Evolutionary conservation across 1,140 invertebrate genomes (phyloP).

Genomic region (Camponotus vicinus): DNA sequence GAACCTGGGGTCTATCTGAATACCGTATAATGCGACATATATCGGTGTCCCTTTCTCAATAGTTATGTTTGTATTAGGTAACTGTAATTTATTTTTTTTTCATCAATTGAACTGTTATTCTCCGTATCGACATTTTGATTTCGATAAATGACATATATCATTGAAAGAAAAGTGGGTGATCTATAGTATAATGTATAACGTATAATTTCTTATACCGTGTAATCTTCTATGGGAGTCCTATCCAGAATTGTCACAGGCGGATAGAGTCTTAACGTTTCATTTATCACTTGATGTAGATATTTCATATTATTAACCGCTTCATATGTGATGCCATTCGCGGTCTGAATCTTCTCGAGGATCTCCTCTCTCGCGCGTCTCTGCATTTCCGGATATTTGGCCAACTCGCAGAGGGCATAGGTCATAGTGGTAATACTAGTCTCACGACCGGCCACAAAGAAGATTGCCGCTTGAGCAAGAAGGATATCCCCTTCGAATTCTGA

Average conservation of each 20-base stretch:
- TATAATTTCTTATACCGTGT: slow-evolving; percentile 66
- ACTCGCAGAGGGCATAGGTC: slow-evolving; percentile 78
- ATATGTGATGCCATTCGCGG: slow-evolving; percentile 68
- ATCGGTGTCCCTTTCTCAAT: slow-evolving; percentile 82
- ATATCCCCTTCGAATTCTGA: slow-evolving; percentile 71
- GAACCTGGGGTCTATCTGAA: slow-evolving; percentile 83
- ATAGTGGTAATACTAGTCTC: slow-evolving; percentile 86
- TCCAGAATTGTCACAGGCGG: slow-evolving; percentile 87
- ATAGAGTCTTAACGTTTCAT: slow-evolving; percentile 85
- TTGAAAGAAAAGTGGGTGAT: background rate
- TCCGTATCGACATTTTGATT: background rate
- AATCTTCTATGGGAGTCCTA: slow-evolving; percentile 83
- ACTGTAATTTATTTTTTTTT: slow-evolving; percentile 48
- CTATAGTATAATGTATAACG: background rate
- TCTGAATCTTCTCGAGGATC: slow-evolving; percentile 84
- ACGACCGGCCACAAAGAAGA: slow-evolving; percentile 86
- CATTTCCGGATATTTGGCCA: slow-evolving; percentile 80
- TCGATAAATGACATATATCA: background rate
- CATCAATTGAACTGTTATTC: background rate
- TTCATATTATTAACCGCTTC: slow-evolving; percentile 74
- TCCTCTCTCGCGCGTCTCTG: slow-evolving; percentile 86
- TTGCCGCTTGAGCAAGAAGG: slow-evolving; percentile 75
- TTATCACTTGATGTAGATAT: slow-evolving; percentile 75
- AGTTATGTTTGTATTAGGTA: slow-evolving; percentile 81
- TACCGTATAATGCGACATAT: slow-evolving; percentile 68